Evolutionary conservation across 2,797 vertebrate genomes (phyloP), one percentile per base, ranked within the genome.

Genomic region (Bothrops alternatus): DNA sequence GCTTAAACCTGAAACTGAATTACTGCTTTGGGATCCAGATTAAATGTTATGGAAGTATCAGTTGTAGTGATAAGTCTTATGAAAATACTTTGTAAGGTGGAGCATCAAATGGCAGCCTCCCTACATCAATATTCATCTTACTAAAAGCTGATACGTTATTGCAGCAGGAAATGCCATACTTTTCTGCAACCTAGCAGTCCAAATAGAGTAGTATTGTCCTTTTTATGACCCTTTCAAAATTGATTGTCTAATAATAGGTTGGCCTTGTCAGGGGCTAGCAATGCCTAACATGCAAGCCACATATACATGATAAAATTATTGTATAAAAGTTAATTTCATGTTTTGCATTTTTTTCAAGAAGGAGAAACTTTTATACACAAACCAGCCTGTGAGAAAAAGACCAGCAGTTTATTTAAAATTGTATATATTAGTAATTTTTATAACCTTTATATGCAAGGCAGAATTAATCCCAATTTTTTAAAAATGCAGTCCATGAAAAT

Each of bases 381-480:
- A 28, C 47, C 32, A 58, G 18, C 26, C n/a, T 88, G 14, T 69
- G 18, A 90, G 32, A 56, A 42, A 55, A 42, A 90, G 57, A 88
- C 11, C 28, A 60, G 14, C 26, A 42, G 20, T 12, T 85, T 50
- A 69, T 53, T 86, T 26, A 65, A 11, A 63, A 7, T 89, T 61
- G 53, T 73, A 85, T 86, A 50, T n/a, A 25, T 57, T 92, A 69
- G 63, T 50, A 53, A 50, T 60, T 82, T 50, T 78, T 32, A 14
- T 23, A 55, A 53, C 14, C 47, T 90, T 16, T 86, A 73, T 32
- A 32, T 61, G 37, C 63, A 14, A 55, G 56, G 20, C 94, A n/a
- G 65, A 92, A 53, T 95, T 90, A 23, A 12, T 90, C 89, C 55
- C 55, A 60, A 26, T 47, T 90, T 42, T 85, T 93, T 55, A 86